These are phyloP conservation scores for Onychostoma macrolepis DNA, from an alignment of 2,113 vertebrate species.

Conservation along the genomic window DNA sequence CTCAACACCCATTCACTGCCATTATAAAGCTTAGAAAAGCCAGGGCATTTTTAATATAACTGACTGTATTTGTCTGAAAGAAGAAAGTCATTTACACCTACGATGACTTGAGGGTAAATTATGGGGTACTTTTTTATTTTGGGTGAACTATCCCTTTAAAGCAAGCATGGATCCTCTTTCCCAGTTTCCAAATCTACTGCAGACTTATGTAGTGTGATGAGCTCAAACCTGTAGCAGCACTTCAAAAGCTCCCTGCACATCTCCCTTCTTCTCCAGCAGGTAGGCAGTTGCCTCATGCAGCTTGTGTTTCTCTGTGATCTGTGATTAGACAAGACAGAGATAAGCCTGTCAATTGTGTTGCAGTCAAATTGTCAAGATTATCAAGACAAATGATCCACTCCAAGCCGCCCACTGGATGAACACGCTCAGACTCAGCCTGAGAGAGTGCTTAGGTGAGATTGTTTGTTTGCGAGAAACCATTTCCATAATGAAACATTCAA, in stretches of 20 bases:
- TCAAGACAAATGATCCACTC: slow-evolving; percentile 18
- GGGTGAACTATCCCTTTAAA: too few species aligned
- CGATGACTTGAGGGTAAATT: too few species aligned
- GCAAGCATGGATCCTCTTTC: neutral
- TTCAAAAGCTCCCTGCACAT: slow-evolving; percentile 87
- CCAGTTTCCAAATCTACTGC: neutral
- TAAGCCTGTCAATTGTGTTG: slow-evolving; percentile 21
- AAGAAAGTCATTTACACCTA: too few species aligned
- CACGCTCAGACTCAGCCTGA: neutral
- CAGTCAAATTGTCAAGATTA: slow-evolving; percentile 16
- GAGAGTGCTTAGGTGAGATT: neutral
- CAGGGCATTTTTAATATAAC: too few species aligned
- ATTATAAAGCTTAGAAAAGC: too few species aligned
- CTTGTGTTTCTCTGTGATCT: slow-evolving; percentile 87
- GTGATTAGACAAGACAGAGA: slow-evolving; percentile 41
- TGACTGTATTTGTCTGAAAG: too few species aligned
- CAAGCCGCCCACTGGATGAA: neutral
- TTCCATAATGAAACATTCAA: slow-evolving; percentile 2
- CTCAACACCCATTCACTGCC: too few species aligned
- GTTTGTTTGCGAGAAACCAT: neutral
- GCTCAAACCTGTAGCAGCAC: slow-evolving; percentile 86
- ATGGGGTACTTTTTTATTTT: too few species aligned
- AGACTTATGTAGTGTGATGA: slow-evolving; percentile 13
- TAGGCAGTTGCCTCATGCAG: slow-evolving; percentile 87
- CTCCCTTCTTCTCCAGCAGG: slow-evolving; percentile 92